phyloP scores from a whole-genome alignment of 2,888 invertebrate genomes.

The Cacoxenus indagator region DNA sequence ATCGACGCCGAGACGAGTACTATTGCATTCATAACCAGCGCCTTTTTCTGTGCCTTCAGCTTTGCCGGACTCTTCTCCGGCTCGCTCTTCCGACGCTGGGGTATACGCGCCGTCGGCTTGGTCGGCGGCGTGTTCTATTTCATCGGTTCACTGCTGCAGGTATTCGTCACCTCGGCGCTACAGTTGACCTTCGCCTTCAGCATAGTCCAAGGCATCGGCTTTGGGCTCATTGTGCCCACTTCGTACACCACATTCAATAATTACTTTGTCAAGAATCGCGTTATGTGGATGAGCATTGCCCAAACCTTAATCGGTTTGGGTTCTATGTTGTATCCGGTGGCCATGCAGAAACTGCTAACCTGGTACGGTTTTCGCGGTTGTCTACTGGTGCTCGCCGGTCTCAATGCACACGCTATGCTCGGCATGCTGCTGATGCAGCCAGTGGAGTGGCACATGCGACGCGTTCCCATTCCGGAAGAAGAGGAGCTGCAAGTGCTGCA shows the following conservation, averaged over 20 bases:
- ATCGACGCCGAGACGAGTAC: slow-evolving; percentile 80
- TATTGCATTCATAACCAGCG: slow-evolving; percentile 78
- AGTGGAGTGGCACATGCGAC: slow-evolving; percentile 79
- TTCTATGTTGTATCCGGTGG: slow-evolving; percentile 78
- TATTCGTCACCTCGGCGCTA: slow-evolving; percentile 76
- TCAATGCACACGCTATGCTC: slow-evolving; percentile 78
- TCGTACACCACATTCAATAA: slow-evolving; percentile 81
- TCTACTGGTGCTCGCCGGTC: slow-evolving; percentile 76
- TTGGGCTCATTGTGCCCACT: slow-evolving; percentile 81
- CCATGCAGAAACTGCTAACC: slow-evolving; percentile 75
- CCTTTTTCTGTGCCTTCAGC: slow-evolving; percentile 74
- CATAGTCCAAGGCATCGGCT: slow-evolving; percentile 78
- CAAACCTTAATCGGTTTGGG: slow-evolving; percentile 80
- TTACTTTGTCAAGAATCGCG: slow-evolving; percentile 79
- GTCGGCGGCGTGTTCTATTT: slow-evolving; percentile 77
- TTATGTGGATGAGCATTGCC: slow-evolving; percentile 82
- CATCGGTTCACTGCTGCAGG: slow-evolving; percentile 75
- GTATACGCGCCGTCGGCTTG: slow-evolving; percentile 78
- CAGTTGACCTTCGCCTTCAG: slow-evolving; percentile 78
- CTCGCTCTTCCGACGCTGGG: slow-evolving; percentile 76
- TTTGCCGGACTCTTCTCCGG: slow-evolving; percentile 78
- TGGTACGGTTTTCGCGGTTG: slow-evolving; percentile 81
- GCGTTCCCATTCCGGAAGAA: slow-evolving; percentile 56
- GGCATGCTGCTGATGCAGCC: slow-evolving; percentile 83
- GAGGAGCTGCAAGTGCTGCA: slow-evolving; percentile 54